Conservation (phyloP, 2,797 vertebrate genomes). For the Aphelocoma californica region DNA sequence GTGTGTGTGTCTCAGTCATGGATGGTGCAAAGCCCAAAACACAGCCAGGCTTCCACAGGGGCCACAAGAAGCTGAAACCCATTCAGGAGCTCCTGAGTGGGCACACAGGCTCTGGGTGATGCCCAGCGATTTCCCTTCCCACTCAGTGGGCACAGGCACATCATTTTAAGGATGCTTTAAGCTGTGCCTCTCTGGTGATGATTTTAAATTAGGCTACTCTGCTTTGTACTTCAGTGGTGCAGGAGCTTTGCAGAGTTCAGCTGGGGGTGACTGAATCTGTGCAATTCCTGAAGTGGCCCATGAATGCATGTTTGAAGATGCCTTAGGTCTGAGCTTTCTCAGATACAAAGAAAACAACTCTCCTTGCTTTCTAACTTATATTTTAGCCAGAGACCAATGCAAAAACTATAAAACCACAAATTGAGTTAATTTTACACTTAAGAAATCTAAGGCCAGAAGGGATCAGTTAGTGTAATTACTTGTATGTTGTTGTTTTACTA, state of each 20-base stretch:
- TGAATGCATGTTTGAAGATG: background rate
- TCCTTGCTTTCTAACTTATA: background rate
- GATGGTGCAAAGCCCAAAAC: background rate
- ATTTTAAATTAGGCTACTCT: background rate
- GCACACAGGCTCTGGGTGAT: background rate
- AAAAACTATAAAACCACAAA: background rate
- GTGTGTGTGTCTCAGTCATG: background rate
- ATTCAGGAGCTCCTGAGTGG: fast-evolving
- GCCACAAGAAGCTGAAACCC: background rate
- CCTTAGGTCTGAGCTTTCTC: background rate
- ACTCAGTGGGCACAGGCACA: background rate
- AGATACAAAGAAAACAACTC: background rate
- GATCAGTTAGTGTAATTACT: background rate
- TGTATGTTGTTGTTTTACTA: background rate
- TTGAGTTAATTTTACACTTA: background rate
- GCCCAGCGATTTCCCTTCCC: background rate
- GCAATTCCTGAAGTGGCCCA: background rate
- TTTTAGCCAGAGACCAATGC: background rate
- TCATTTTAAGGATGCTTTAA: background rate
- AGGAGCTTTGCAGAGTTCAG: background rate
- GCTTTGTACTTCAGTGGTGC: background rate
- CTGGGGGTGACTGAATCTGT: background rate
- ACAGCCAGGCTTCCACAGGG: background rate
- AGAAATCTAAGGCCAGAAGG: background rate
- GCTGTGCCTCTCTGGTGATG: background rate